A percentile compares a stretch with the other conserved stretches of the same genome.
phyloP scores from a whole-genome alignment of 2,888 invertebrate genomes.

The Helleia helle region DNA sequence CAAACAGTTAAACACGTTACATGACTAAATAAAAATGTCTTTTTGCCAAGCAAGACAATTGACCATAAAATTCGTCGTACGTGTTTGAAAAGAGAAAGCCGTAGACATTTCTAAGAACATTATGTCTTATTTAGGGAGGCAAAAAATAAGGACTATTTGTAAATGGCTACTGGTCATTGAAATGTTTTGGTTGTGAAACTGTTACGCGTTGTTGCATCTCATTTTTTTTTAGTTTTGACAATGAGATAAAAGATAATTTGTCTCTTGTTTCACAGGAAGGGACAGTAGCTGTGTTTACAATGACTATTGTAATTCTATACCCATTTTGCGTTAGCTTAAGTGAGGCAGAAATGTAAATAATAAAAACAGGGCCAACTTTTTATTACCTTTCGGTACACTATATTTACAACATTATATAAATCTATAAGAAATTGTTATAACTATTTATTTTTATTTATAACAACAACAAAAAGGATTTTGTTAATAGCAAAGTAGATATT shows the following conservation, averaged over 20 bases:
- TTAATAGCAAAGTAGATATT: too few relatives aligned
- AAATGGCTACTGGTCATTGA: conserved; percentile 49
- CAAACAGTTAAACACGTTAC: conserved; percentile 7
- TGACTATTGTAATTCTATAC: conserved; percentile 23
- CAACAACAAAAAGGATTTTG: too few relatives aligned
- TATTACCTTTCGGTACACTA: too few relatives aligned
- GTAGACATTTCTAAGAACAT: conserved; percentile 64
- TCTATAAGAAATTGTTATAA: too few relatives aligned
- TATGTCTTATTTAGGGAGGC: conserved; percentile 69
- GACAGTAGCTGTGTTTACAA: conserved; percentile 23
- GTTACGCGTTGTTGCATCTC: too few relatives aligned
- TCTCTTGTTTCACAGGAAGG: conserved; percentile 43
- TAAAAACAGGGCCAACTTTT: not conserved
- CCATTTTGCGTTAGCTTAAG: conserved; percentile 2
- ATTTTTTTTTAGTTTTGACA: conserved; percentile 58
- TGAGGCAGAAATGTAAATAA: not conserved
- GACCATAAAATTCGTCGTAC: conserved; percentile 65
- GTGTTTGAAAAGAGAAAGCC: conserved; percentile 68
- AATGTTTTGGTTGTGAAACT: conserved; percentile 64
- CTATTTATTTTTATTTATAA: too few relatives aligned
- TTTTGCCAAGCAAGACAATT: conserved; percentile 63
- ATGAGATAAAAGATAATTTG: conserved; percentile 58
- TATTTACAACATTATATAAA: too few relatives aligned
- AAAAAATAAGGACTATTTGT: conserved; percentile 39
- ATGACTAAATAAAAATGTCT: conserved; percentile 20